Evolutionary conservation across 2,888 invertebrate genomes (phyloP), one percentile per base, ranked within the genome.

Genomic region (Aelia acuminata): DNA sequence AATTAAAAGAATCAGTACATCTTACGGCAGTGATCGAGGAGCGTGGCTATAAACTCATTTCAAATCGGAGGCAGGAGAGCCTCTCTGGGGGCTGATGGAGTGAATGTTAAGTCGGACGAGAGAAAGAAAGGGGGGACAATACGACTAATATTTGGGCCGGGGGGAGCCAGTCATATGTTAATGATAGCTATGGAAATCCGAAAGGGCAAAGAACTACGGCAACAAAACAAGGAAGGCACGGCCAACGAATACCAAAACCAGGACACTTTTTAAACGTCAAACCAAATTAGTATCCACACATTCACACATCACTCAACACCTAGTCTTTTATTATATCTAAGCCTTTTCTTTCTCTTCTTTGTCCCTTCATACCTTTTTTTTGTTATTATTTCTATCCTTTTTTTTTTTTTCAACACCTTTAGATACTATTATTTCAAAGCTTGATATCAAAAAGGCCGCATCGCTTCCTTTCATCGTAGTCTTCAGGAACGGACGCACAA

Each of bases 251-350:
- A 89, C 88, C 89, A 89, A 89, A 88, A 89, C 88, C 88, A 89
- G 57, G 88, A 89, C 89, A 89, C 89, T 89, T 89, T 89, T 89
- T 89, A 89, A 88, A 89, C 89, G 89, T 89, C 89, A 89, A 89
- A 87, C 89, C 87, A 89, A 89, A 89, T 89, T 89, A 89, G 89
- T 88, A 87, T 88, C 63, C 57, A 86, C 86, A 86, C 86, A 86
- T 86, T 86, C 86, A 86, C 63, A 86, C 86, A 86, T 86, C 86
- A 86, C 86, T 86, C 86, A 86, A 86, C 86, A 86, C 86, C 86
- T 86, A 57, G 53, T 86, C 86, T 84, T 48, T 49, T 86, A 53
- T n/a, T 86, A 86, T 86, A 86, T 86, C 53, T 86, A 20, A 26
- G 53, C 48, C 70, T 86, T 63, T 70, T 47, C n/a, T 43, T 86